A percentile compares a stretch with the other conserved stretches of the same genome.
phyloP scores from a whole-genome alignment of 2,113 vertebrate genomes.

The Anolis carolinensis region DNA sequence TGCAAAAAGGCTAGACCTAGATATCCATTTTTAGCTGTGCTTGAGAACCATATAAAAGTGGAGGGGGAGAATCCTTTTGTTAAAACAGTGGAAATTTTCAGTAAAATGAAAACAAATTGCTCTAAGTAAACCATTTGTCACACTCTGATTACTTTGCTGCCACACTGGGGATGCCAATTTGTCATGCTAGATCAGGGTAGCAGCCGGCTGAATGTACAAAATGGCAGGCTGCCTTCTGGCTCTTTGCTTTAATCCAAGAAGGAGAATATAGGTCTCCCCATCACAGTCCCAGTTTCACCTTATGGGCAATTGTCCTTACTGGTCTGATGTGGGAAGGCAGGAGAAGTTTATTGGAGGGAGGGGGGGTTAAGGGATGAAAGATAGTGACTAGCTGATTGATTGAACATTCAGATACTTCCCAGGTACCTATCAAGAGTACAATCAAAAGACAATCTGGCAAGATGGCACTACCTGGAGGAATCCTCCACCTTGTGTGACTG shows the following conservation, averaged over 20 bases:
- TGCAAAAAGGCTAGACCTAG: slow-evolving; percentile 24
- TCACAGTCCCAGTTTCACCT: slow-evolving; percentile 24
- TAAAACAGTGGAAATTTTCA: slow-evolving; percentile 77
- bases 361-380: too few species aligned
- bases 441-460: too few species aligned
- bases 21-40: slow-evolving; percentile 35
- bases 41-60: slow-evolving; percentile 46
- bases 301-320: not conserved
- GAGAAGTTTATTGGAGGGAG: not conserved
- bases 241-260: slow-evolving; percentile 30
- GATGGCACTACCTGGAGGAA: too few species aligned
- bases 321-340: not conserved
- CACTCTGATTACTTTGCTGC: slow-evolving; percentile 83
- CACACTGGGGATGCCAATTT: slow-evolving; percentile 82
- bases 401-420: not conserved
- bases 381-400: not conserved
- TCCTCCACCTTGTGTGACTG: too few species aligned
- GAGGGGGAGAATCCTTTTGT: slow-evolving; percentile 55
- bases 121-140: slow-evolving; percentile 86
- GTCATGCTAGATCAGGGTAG: slow-evolving; percentile 81
- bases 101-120: slow-evolving; percentile 86
- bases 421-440: not conserved
- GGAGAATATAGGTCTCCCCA: slow-evolving; percentile 18
- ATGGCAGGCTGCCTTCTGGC: slow-evolving; percentile 72
- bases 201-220: slow-evolving; percentile 72